Conservation (phyloP, 2,888 invertebrate species). For the Tipula helvola region DNA sequence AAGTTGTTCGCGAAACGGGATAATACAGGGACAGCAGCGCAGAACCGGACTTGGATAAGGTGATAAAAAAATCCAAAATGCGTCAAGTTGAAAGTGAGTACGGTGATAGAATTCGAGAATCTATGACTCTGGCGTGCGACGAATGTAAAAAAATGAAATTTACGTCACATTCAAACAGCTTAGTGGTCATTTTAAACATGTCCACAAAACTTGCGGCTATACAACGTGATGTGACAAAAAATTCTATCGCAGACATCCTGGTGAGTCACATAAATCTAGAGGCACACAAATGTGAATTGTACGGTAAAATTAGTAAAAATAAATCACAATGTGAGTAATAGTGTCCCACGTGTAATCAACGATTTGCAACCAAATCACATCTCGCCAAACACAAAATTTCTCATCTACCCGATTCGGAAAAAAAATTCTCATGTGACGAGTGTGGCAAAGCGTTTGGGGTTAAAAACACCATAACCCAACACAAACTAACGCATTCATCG, state of each 20-base stretch:
- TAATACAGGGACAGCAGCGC: background rate
- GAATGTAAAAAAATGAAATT: background rate
- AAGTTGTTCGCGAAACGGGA: background rate
- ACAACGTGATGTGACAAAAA: slow-evolving; percentile 17
- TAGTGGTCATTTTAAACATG: slow-evolving; percentile 16
- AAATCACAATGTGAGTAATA: slow-evolving; percentile 14
- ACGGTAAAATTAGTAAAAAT: slow-evolving; percentile 17
- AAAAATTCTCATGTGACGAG: slow-evolving; percentile 17
- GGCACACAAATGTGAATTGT: slow-evolving; percentile 15
- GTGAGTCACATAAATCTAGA: slow-evolving; percentile 17
- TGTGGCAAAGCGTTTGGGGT: slow-evolving; percentile 17
- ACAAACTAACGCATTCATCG: slow-evolving; percentile 15
- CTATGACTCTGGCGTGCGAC: background rate
- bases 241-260: slow-evolving; percentile 16
- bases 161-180: slow-evolving; percentile 16
- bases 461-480: slow-evolving; percentile 17
- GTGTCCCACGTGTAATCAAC: slow-evolving; percentile 17
- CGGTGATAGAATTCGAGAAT: background rate
- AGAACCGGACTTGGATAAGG: background rate
- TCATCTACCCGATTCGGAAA: slow-evolving; percentile 16
- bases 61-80: background rate
- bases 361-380: slow-evolving; percentile 17
- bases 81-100: background rate
- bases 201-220: slow-evolving; percentile 16
- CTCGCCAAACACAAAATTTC: slow-evolving; percentile 17